Evolutionary conservation across 2,888 invertebrate species (phyloP).

Genomic region (Eupithecia exiguata): DNA sequence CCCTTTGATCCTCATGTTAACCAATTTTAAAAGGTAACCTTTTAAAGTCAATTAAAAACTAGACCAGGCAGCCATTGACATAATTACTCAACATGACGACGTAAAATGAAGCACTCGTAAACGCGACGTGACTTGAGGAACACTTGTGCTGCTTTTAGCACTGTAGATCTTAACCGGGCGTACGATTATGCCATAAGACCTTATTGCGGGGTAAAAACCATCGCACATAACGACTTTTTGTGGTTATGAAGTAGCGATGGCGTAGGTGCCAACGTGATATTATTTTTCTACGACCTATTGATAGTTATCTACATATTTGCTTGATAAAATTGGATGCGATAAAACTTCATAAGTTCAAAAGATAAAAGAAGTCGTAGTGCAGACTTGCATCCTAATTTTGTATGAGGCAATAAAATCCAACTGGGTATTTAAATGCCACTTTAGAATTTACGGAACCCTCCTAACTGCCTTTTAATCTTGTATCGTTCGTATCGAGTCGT

Average conservation of each 20-base stretch:
- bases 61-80: constrained; percentile 23
- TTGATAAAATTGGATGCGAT: too few relatives aligned
- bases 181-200: constrained; percentile 27
- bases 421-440: too few relatives aligned
- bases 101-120: constrained; percentile 20
- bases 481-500: too few relatives aligned
- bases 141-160: constrained; percentile 22
- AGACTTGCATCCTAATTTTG: too few relatives aligned
- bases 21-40: neutral
- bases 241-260: neutral
- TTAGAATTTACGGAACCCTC: too few relatives aligned
- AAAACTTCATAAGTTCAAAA: too few relatives aligned
- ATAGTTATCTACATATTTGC: too few relatives aligned
- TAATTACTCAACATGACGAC: constrained; percentile 23
- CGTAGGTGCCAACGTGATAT: neutral
- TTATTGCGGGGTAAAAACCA: neutral
- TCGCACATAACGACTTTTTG: neutral
- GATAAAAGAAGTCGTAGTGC: too few relatives aligned
- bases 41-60: constrained; percentile 12
- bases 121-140: constrained; percentile 22
- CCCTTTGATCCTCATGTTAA: neutral
- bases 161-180: constrained; percentile 27
- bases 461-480: too few relatives aligned
- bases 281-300: neutral
- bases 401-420: too few relatives aligned